These are phyloP conservation scores for Drosophila ambigua DNA, from an alignment of 1,140 invertebrate genomes.

Conservation along the genomic window DNA sequence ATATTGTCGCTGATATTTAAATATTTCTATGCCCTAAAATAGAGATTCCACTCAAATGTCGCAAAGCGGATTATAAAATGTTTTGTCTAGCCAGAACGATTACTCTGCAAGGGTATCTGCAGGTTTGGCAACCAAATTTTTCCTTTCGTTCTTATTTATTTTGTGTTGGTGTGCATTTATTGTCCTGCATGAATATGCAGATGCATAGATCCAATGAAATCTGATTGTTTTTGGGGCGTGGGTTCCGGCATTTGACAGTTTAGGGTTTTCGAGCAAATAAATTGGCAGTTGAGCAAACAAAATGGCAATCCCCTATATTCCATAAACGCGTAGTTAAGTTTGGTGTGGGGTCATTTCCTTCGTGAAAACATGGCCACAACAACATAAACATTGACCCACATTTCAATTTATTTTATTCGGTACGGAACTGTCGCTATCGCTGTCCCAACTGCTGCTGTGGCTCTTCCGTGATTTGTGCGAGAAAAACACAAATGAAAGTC, in stretches of 20 bases:
- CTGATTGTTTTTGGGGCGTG: conserved; percentile 44
- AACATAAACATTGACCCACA: conserved; percentile 70
- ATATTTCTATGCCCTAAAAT: conserved; percentile 23
- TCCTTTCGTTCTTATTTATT: conserved; percentile 8
- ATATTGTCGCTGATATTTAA: conserved; percentile 63
- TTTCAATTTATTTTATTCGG: conserved; percentile 55
- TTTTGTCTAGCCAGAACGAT: too few relatives aligned
- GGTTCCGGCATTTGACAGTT: conserved; percentile 26
- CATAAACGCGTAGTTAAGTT: conserved; percentile 34
- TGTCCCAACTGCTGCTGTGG: conserved; percentile 14
- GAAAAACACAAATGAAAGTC: conserved; percentile 67
- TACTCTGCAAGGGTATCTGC: too few relatives aligned
- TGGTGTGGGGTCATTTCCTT: conserved; percentile 31
- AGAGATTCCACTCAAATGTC: too few relatives aligned
- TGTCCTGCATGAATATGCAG: conserved; percentile 19
- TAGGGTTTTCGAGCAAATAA: conserved; percentile 43
- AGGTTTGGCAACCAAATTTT: too few relatives aligned
- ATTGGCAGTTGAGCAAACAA: conserved; percentile 40
- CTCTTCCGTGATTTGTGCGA: conserved; percentile 49
- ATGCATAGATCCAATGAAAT: conserved; percentile 33
- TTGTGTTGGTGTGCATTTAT: conserved; percentile 41
- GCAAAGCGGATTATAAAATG: too few relatives aligned
- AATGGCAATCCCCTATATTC: conserved; percentile 42
- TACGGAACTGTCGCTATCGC: conserved; percentile 35
- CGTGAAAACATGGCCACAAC: conserved; percentile 40